phyloP scores from a whole-genome alignment of 2,113 vertebrate species.

The Pelecanoides urinatrix region DNA sequence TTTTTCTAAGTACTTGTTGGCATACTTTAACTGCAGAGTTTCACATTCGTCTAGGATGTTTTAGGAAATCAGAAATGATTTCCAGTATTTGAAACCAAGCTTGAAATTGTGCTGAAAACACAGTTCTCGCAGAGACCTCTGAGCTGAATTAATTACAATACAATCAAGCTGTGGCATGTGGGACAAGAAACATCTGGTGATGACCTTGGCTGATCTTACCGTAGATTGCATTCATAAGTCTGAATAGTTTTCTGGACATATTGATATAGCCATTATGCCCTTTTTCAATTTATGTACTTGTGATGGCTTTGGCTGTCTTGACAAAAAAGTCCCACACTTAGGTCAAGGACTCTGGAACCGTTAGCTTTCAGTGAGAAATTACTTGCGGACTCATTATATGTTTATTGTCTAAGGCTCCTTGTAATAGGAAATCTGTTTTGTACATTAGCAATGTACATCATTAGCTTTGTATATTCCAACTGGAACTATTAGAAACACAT shows the following conservation, averaged over 20 bases:
- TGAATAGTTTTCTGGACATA: slow-evolving; percentile 7
- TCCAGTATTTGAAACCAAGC: slow-evolving; percentile 39
- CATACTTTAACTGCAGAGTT: background rate
- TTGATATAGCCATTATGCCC: background rate
- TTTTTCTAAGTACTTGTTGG: background rate
- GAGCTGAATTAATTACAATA: slow-evolving; percentile 51
- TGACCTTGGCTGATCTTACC: slow-evolving; percentile 51
- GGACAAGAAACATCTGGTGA: slow-evolving; percentile 46
- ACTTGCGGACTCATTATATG: slow-evolving; percentile 10
- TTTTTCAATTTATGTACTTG: background rate
- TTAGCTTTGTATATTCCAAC: slow-evolving; percentile 23
- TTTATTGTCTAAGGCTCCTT: slow-evolving; percentile 23
- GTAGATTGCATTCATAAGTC: slow-evolving; percentile 16
- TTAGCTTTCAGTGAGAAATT: slow-evolving; percentile 33
- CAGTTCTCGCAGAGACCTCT: slow-evolving; percentile 16
- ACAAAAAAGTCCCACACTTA: background rate
- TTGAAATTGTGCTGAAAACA: slow-evolving; percentile 56
- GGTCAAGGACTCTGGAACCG: background rate
- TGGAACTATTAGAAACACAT: slow-evolving; percentile 15
- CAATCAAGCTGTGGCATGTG: slow-evolving; percentile 29
- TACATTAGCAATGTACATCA: slow-evolving; percentile 32
- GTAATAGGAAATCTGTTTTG: slow-evolving; percentile 25
- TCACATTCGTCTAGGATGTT: background rate
- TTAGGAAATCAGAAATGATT: slow-evolving; percentile 17
- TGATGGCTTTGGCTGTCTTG: slow-evolving; percentile 1